These are phyloP conservation scores for Indicator maculatus DNA, from an alignment of 2,113 vertebrate genomes.

Conservation along the genomic window DNA sequence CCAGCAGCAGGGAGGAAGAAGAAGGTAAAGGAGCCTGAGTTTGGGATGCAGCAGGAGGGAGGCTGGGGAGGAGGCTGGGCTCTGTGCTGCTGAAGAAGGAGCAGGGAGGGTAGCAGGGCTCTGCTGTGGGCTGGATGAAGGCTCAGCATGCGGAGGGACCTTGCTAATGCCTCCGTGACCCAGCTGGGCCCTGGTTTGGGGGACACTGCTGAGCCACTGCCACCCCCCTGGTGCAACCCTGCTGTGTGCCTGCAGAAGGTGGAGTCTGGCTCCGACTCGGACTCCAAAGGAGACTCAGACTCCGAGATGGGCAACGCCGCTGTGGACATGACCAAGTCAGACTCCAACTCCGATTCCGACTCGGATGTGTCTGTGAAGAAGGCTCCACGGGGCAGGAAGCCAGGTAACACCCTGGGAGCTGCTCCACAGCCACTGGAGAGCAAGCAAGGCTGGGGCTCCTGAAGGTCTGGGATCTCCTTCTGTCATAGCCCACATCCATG, in stretches of 20 bases:
- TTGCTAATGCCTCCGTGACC: rapidly evolving
- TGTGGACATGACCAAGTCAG: slow-evolving; percentile 74
- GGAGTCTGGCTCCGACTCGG: slow-evolving; percentile 83
- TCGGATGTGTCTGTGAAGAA: slow-evolving; percentile 89
- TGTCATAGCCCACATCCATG: background rate
- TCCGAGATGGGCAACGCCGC: slow-evolving; percentile 62
- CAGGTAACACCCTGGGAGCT: slow-evolving; percentile 72
- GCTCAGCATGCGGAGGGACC: background rate
- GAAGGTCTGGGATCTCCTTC: background rate
- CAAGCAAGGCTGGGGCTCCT: background rate
- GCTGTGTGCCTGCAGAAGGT: slow-evolving; percentile 75
- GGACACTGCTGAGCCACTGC: background rate
- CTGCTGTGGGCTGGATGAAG: background rate
- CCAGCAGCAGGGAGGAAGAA: slow-evolving; percentile 77
- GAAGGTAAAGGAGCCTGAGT: slow-evolving; percentile 54
- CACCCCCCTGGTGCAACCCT: rapidly evolving
- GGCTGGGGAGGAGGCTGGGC: background rate
- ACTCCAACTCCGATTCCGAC: slow-evolving; percentile 78
- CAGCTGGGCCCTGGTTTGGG: rapidly evolving
- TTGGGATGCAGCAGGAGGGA: background rate
- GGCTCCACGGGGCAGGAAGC: slow-evolving; percentile 82
- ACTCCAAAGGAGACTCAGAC: slow-evolving; percentile 81
- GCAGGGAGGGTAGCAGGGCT: background rate
- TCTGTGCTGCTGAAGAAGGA: background rate
- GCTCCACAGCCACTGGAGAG: background rate